Percentiles rank a stretch among this genome's conserved stretches.
phyloP scores from a whole-genome alignment of 2,113 vertebrate genomes.

The Calyptommatus sinebrachiatus region DNA sequence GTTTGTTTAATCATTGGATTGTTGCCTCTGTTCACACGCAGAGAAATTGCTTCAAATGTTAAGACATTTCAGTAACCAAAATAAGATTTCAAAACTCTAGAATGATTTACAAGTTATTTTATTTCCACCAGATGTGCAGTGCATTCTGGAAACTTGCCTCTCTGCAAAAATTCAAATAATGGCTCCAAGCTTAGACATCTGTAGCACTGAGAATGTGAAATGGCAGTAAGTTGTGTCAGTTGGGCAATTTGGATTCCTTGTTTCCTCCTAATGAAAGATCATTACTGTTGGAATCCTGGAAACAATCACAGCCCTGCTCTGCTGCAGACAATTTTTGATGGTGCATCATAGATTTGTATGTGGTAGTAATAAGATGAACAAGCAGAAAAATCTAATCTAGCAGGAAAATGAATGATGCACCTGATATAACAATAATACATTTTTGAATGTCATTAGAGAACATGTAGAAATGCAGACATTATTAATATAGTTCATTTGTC shows the following conservation, averaged over 20 bases:
- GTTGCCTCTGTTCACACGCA: background rate
- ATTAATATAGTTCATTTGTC: background rate
- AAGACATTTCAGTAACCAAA: background rate
- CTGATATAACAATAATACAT: background rate
- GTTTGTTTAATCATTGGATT: background rate
- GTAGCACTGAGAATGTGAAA: background rate
- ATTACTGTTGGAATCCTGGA: background rate
- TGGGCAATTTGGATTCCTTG: background rate
- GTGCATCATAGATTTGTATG: background rate
- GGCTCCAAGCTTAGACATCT: background rate
- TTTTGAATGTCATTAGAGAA: background rate
- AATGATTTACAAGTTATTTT: background rate
- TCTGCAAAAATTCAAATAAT: background rate
- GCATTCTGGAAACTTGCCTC: slow-evolving; percentile 8
- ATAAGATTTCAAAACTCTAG: background rate
- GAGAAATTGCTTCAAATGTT: background rate
- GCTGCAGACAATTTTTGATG: background rate
- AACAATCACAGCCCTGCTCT: background rate
- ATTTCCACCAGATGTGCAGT: slow-evolving; percentile 7
- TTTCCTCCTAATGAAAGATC: background rate
- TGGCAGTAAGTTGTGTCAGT: background rate
- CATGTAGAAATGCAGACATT: background rate
- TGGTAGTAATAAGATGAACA: background rate
- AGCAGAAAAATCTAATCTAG: background rate
- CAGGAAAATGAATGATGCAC: background rate